phyloP scores from a whole-genome alignment of 1,140 invertebrate species.

The Penaeus japonicus region DNA sequence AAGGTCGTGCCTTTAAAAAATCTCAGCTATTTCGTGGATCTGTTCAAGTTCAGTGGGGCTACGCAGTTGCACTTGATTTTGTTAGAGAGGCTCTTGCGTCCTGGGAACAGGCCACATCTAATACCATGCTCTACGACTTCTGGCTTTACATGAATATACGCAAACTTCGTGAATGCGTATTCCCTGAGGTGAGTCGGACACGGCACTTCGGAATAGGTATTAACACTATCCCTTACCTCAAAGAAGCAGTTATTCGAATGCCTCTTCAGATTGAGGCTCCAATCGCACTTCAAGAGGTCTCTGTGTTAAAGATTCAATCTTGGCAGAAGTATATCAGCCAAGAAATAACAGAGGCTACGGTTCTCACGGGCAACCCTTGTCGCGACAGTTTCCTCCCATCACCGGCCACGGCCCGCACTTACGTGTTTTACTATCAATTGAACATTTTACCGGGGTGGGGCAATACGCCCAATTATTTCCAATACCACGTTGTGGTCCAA shows the following conservation, averaged over 20 bases:
- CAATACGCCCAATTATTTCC: background rate
- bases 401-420: background rate
- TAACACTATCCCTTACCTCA: constrained; percentile 35
- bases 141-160: constrained; percentile 47
- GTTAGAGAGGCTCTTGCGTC: constrained; percentile 18
- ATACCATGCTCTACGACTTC: constrained; percentile 40
- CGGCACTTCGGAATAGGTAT: constrained; percentile 48
- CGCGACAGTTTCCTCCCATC: background rate
- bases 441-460: background rate
- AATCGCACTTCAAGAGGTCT: too few relatives aligned
- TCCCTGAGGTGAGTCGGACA: constrained; percentile 42
- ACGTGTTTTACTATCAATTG: background rate
- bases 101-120: constrained; percentile 23
- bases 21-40: constrained; percentile 19
- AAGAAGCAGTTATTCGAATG: constrained; percentile 7
- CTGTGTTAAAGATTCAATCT: too few relatives aligned
- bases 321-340: too few relatives aligned
- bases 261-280: background rate
- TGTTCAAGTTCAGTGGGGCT: constrained; percentile 56
- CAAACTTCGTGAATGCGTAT: constrained; percentile 45
- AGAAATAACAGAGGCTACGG: background rate
- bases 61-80: constrained; percentile 36
- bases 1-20: background rate
- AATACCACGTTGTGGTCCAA: background rate
- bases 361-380: background rate